Evolutionary conservation across 2,113 vertebrate species (phyloP), one percentile per base, ranked within the genome.

Genomic region (Chloropsis hardwickii): DNA sequence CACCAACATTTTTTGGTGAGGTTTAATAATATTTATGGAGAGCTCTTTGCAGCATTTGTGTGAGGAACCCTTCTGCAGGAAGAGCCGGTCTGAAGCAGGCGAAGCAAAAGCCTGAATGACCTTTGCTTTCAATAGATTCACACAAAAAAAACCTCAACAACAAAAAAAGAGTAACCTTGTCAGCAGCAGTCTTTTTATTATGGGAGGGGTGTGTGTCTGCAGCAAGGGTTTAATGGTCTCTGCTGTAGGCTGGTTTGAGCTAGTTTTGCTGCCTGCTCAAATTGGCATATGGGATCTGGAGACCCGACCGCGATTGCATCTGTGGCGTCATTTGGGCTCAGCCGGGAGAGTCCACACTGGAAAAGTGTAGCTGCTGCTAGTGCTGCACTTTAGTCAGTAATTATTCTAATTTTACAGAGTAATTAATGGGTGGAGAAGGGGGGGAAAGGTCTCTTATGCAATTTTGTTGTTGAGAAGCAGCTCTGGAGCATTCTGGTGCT

Each of bases 111-210:
- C 78, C 48, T 47, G 12, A 20, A 33, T 42, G 91, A 94, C 77
- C 40, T 91, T 91, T 87, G 53, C 40, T 78, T 84, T 48, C 70
- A 54, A n/a, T 23, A 50, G 61, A 71, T 72, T 65, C 50, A 18
- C 37, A 61, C 1, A 3, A 22, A 42, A 42, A 42, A 33, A 24
- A 12, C 1, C 37, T 10, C 27, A 37, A 5, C 54, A 33, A 37
- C 9, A 29, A 27, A 40, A 15, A 42, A 29, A 54, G 27, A 58
- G 33, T n/a, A 65, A 57, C 62, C 28, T 89, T 64, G 57, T 81
- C 73, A 74, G 77, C 81, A 91, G 92, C 81, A 74, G 65, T 39
- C 93, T 88, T 60, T 91, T 71, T 90, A 67, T 87, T 80, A 60
- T 28, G 53, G 66, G 61, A 87, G 56, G 81, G 37, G 42, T 19